Conservation (phyloP, 2,888 invertebrate species). For the Drosophila nr. medialis region DNA sequence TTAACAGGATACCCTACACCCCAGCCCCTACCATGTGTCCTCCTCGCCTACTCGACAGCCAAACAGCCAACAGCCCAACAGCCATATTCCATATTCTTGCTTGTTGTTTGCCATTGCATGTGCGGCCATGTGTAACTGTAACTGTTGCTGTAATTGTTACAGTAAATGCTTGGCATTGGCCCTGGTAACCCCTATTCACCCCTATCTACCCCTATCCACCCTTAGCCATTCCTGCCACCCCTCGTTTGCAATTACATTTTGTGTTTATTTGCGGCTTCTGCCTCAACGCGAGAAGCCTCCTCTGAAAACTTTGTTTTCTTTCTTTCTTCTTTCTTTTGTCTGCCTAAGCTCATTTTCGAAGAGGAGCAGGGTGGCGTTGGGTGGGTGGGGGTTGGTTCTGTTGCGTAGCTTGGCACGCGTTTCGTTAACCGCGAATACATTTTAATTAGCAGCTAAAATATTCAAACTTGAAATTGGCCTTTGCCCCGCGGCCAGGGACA, state of each 20-base stretch:
- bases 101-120: conserved; percentile 50
- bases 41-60: not conserved
- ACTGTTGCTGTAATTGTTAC: conserved; percentile 33
- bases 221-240: not conserved
- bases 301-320: conserved; percentile 35
- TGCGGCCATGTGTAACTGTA: conserved; percentile 49
- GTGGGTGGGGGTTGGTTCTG: not conserved
- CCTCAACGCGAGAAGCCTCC: conserved; percentile 38
- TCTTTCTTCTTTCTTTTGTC: conserved; percentile 1
- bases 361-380: not conserved
- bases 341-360: conserved; percentile 43
- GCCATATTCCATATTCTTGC: conserved; percentile 29
- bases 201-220: not conserved
- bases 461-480: conserved; percentile 78
- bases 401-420: conserved; percentile 38
- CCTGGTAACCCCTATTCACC: conserved; percentile 4
- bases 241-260: conserved; percentile 65
- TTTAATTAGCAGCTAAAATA: conserved; percentile 79
- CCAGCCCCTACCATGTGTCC: not conserved
- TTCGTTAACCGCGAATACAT: conserved; percentile 79
- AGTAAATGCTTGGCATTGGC: conserved; percentile 39
- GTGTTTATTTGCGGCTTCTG: conserved; percentile 71
- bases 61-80: not conserved
- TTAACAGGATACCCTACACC: not conserved
- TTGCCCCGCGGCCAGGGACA: conserved; percentile 50